These are phyloP conservation scores for Trissolcus japonicus DNA, from an alignment of 2,888 invertebrate genomes.

Conservation along the genomic window DNA sequence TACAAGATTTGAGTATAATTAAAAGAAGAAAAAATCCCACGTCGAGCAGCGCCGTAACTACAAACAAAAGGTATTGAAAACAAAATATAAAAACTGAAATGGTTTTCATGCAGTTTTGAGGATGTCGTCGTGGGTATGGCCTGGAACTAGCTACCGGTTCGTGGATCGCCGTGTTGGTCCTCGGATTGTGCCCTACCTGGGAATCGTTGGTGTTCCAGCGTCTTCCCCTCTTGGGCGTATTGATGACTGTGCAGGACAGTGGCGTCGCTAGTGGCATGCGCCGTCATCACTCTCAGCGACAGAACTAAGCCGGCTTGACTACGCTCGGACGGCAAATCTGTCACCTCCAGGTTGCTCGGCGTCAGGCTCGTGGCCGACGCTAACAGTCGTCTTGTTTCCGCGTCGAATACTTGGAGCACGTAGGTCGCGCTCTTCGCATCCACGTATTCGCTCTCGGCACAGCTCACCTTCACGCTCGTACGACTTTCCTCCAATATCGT, in stretches of 20 bases:
- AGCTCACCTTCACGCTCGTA: slow-evolving; percentile 77
- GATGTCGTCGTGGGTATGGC: not conserved
- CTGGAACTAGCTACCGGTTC: slow-evolving; percentile 23
- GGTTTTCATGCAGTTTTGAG: no score
- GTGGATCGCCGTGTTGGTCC: slow-evolving; percentile 8
- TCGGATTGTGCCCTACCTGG: slow-evolving; percentile 68
- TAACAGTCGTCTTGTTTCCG: slow-evolving; percentile 77
- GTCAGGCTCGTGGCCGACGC: slow-evolving; percentile 78
- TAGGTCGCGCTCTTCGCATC: slow-evolving; percentile 75
- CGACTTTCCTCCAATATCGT: slow-evolving; percentile 76
- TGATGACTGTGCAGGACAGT: slow-evolving; percentile 76
- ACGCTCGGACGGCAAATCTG: slow-evolving; percentile 75
- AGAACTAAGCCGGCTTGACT: slow-evolving; percentile 75
- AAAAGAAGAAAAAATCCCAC: no score
- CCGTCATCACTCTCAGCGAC: slow-evolving; percentile 77
- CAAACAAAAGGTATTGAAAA: no score
- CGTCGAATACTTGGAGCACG: slow-evolving; percentile 78
- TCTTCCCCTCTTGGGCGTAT: slow-evolving; percentile 70
- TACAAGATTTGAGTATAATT: no score
- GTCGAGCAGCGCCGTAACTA: no score
- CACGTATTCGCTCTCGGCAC: slow-evolving; percentile 74
- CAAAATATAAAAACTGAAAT: no score
- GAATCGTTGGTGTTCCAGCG: slow-evolving; percentile 71
- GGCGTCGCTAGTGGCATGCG: slow-evolving; percentile 78
- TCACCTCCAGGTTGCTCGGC: slow-evolving; percentile 77